Conservation (phyloP, 2,888 invertebrate genomes). For the Athalia rosae region DNA sequence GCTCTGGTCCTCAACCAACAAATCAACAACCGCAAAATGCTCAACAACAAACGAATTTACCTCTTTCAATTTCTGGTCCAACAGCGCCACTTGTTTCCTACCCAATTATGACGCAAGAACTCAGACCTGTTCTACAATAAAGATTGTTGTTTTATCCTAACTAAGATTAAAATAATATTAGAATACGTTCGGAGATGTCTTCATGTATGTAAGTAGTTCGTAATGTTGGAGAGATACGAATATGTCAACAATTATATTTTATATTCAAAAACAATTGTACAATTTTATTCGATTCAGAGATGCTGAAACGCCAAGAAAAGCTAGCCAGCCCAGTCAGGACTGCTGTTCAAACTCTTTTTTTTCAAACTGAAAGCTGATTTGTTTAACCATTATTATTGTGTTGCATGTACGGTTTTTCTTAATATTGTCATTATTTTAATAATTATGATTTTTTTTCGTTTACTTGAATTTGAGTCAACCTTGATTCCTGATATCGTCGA, state of each 20-base stretch:
- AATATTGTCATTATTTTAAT: too few species aligned
- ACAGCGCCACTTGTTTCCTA: conserved; percentile 80
- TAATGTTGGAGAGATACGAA: conserved; percentile 18
- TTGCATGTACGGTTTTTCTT: too few species aligned
- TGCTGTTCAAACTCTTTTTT: not conserved
- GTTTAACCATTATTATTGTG: too few species aligned
- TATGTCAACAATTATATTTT: conserved; percentile 25
- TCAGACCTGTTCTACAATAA: conserved; percentile 67
- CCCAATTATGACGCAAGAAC: conserved; percentile 80
- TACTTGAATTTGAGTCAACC: too few species aligned
- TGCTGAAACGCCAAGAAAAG: not conserved
- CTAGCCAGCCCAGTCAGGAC: not conserved
- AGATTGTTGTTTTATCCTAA: conserved; percentile 51
- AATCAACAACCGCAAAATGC: conserved; percentile 73
- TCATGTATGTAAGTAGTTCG: conserved; percentile 8
- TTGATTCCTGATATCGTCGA: too few species aligned
- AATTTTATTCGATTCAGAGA: conserved; percentile 2
- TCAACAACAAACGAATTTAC: conserved; percentile 71
- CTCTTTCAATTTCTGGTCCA: conserved; percentile 78
- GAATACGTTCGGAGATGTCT: not conserved
- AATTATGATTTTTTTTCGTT: too few species aligned
- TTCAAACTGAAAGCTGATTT: too few species aligned
- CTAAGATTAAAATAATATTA: conserved; percentile 45
- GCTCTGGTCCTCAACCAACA: conserved; percentile 68
- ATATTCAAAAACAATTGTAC: conserved; percentile 36